Evolutionary conservation across 2,113 vertebrate species (phyloP), one percentile per base, ranked within the genome.

Genomic region (Barbus barbus): DNA sequence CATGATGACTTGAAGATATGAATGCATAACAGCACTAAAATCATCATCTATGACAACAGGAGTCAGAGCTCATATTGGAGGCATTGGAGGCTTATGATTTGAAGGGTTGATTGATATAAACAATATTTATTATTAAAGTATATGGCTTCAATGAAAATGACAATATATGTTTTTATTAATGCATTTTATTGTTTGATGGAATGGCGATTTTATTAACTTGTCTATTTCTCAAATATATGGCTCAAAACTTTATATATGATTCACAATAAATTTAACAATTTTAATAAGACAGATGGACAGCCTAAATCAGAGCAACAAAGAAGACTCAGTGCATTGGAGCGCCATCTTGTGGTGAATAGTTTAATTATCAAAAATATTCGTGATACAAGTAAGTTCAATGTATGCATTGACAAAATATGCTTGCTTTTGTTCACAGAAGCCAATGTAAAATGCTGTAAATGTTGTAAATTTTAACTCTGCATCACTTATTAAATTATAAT

Each of bases 1-100:
- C 90, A 91, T 90, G 91, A 90, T 88, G 85, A 91, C 82, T 83
- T 91, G 46, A 89, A 90, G 88, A 89, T 83, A 83, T 90, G 78
- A 82, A 81, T 86, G 82, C 84, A 85, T 87, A 87, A 79, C 60
- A 56, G 24, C 83, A 60, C 36, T 20, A 48, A 83, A 78, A 85
- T 67, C 6, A 74, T 51, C 88, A 86, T 85, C 48, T 83, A 83
- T 88, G 61, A 88, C 60, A 31, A 22, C 16, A 63, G 51, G 51
- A 22, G 51, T 22, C 18, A 56, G 58, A 44, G 12, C 2, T 65
- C 4, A 63, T 5, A 44, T 61, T 31, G 7, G 13, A 80, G 14
- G 48, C 48, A 56, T 53, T 36, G 24, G 4, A 74, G 16, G 22
- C 22, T 11, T 26, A 9, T 61, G 36, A 36, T 38, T 24, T 24